Percentiles rank a stretch among this genome's conserved stretches.
Conservation (phyloP, 2,113 vertebrate species). For the Papio anubis region DNA sequence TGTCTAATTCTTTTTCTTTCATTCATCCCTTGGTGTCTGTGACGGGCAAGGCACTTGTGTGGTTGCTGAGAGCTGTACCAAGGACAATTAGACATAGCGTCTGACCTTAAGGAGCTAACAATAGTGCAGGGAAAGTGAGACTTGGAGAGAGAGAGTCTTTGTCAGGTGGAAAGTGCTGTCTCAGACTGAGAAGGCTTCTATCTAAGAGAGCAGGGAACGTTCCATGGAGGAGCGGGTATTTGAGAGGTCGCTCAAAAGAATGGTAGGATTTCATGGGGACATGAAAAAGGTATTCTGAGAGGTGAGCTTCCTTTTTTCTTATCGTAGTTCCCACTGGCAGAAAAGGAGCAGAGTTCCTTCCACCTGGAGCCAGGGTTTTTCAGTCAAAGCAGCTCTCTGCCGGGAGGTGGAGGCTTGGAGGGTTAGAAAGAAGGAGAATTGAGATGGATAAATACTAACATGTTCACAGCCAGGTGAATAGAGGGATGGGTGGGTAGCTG, state of each 20-base stretch:
- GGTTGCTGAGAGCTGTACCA: neutral
- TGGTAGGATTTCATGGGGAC: neutral
- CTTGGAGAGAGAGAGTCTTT: neutral
- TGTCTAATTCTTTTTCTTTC: neutral
- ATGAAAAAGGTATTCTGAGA: neutral
- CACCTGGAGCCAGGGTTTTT: neutral
- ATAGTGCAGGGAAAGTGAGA: neutral
- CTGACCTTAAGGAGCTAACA: neutral
- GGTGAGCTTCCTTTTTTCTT: neutral
- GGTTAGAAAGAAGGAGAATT: neutral
- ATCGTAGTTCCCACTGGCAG: neutral
- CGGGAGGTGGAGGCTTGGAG: neutral
- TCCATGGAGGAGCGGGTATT: neutral
- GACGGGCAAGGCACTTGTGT: neutral
- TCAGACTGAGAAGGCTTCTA: neutral
- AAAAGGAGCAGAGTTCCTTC: neutral
- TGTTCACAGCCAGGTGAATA: neutral
- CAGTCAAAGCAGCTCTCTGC: neutral
- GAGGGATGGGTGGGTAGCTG: neutral
- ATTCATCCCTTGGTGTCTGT: neutral
- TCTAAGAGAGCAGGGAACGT: neutral
- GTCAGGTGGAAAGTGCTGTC: neutral
- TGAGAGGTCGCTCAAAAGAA: neutral
- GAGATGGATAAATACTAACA: neutral
- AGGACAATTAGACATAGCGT: neutral